These are phyloP conservation scores for Cenopis cana DNA, from an alignment of 2,888 invertebrate species.

Conservation along the genomic window DNA sequence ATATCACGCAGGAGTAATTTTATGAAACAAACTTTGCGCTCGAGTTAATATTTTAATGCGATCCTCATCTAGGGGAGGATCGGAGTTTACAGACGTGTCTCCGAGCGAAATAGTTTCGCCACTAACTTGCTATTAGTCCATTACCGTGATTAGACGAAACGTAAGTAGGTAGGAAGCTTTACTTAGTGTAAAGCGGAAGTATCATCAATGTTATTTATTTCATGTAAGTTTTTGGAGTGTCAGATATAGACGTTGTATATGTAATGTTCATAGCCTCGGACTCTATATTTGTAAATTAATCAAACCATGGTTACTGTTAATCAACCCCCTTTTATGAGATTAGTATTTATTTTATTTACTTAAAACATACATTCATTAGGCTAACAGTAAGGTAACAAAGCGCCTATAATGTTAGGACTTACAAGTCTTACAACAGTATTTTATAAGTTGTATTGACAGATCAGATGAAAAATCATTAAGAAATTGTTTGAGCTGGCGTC, in stretches of 20 bases:
- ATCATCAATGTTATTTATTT: not conserved
- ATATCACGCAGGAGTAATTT: constrained; percentile 47
- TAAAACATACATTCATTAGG: too few relatives aligned
- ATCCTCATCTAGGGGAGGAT: constrained; percentile 50
- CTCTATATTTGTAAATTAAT: not conserved
- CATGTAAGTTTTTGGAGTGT: not conserved
- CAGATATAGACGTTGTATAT: not conserved
- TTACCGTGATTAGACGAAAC: constrained; percentile 73
- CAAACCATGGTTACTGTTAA: not conserved
- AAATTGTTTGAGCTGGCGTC: not conserved
- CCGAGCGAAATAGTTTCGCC: constrained; percentile 58
- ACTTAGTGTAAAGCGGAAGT: constrained; percentile 7
- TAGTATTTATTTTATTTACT: too few relatives aligned
- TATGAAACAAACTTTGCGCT: constrained; percentile 51
- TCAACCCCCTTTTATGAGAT: not conserved
- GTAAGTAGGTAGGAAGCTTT: constrained; percentile 30
- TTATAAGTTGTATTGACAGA: too few relatives aligned
- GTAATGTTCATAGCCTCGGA: not conserved
- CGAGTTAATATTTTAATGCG: constrained; percentile 59
- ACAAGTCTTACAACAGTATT: too few relatives aligned
- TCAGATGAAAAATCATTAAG: not conserved
- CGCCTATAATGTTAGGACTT: too few relatives aligned
- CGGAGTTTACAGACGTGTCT: constrained; percentile 56
- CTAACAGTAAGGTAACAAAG: too few relatives aligned
- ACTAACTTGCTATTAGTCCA: constrained; percentile 77